These are phyloP conservation scores for Uropetala carovei DNA, from an alignment of 2,888 invertebrate genomes.

Conservation along the genomic window DNA sequence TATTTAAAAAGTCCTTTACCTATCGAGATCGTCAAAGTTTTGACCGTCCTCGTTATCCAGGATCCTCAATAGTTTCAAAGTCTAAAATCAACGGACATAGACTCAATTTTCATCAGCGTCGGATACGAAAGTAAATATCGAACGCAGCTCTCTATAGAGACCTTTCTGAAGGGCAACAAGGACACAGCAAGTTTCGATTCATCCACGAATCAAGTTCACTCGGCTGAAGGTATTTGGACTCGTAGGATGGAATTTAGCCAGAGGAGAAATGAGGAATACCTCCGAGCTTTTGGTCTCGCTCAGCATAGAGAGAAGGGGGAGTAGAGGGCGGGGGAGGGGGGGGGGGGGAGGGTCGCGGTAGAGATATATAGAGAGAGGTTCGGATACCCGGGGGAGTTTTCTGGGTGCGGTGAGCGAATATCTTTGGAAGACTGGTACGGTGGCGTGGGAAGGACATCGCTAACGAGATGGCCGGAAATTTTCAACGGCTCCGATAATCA, in stretches of 20 bases:
- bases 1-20: too few relatives aligned
- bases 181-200: conserved; percentile 21
- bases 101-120: neutral
- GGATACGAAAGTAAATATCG: neutral
- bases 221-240: neutral
- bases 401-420: neutral
- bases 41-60: neutral
- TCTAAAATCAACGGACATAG: neutral
- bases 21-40: too few relatives aligned
- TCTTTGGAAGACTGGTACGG: conserved; percentile 42
- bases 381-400: neutral
- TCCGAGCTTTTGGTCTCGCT: neutral
- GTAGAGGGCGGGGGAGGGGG: neutral
- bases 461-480: conserved; percentile 64
- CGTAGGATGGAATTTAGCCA: conserved; percentile 20
- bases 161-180: neutral
- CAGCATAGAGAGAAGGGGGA: neutral
- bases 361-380: neutral
- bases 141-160: neutral
- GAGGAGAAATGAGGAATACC: conserved; percentile 3
- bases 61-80: neutral
- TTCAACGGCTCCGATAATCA: conserved; percentile 48
- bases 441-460: conserved; percentile 49
- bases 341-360: neutral
- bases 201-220: conserved; percentile 22